Base-by-base conservation (phyloP, 2,113 vertebrate genomes). In the Donacobius atricapilla region DNA sequence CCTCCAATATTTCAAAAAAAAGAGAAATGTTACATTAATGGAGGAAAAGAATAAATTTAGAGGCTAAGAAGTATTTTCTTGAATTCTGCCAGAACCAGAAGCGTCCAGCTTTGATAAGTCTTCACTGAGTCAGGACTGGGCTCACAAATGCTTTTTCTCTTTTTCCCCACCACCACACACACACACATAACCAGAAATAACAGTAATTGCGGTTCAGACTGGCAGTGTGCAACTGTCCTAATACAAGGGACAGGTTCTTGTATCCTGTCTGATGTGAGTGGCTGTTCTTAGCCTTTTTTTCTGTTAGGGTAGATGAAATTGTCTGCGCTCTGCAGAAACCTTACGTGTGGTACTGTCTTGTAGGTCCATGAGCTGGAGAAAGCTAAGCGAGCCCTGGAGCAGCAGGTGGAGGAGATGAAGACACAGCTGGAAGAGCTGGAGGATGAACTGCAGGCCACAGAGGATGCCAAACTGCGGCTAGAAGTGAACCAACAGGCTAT, bases 341-440 rank as follows among this genome's bases (percentile, higher is more conserved):
- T 91, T 44, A 68, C 0, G 0, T 80, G 35, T 61, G 35, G 50
- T 76, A 18, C 50, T 69, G 37, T 83, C 50, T 22, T 87, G 13
- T 97, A 99, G 99, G 99, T 99, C 45, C 99, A 99, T 7, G 99
- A 99, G 96, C 96, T 99, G 97, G 99, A 99, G 98, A 99, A 99
- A 95, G 97, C 98, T 4, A 99, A 99, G 96, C 98, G 99, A 39
- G 95, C 98, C 17, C 97, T 99, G 98, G 99, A 99, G 93, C 99
- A 99, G 97, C 99, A 99, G 97, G 98, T 99, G 94, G 99, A 99
- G 77, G 99, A 99, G 98, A 99, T 99, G 99, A 99, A 98, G 97
- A 99, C 99, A 1, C 99, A 99, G 96, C 97, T 99, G 48, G 99
- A 99, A 94, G 99, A 99, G 97, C 98, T 99, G 97, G 99, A 99